Evolutionary conservation across 2,888 invertebrate species (phyloP).

Genomic region (Nymphalis urticae): DNA sequence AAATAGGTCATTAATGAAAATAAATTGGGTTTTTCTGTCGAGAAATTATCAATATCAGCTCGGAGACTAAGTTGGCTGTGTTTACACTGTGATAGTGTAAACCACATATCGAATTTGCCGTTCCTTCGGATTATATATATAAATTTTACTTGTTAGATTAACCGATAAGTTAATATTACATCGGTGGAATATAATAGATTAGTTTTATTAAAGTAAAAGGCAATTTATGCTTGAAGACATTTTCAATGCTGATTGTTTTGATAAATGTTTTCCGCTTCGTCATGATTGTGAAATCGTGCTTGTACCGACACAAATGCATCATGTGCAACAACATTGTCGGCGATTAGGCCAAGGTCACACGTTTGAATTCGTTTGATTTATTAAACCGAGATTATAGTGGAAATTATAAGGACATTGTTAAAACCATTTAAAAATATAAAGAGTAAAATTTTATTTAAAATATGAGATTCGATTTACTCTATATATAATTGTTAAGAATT

Average conservation of each 20-base stretch:
- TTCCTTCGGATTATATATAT: not conserved
- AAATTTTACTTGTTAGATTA: not conserved
- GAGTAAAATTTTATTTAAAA: not conserved
- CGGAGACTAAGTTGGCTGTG: too few relatives aligned
- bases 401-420: not conserved
- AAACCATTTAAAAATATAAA: not conserved
- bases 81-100: too few relatives aligned
- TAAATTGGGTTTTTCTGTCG: too few relatives aligned
- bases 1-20: too few relatives aligned
- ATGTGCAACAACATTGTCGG: conserved; percentile 9
- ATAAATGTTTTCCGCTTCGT: conserved; percentile 6
- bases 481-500: not conserved
- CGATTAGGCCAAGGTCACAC: conserved; percentile 12
- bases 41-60: too few relatives aligned
- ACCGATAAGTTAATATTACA: not conserved
- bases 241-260: conserved; percentile 5
- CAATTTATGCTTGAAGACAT: not conserved
- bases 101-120: too few relatives aligned
- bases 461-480: too few relatives aligned
- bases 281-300: conserved; percentile 6
- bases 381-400: not conserved
- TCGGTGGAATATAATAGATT: not conserved
- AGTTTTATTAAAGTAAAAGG: not conserved
- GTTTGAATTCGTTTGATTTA: not conserved
- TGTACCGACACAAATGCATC: conserved; percentile 3